phyloP scores from a whole-genome alignment of 2,888 invertebrate genomes.

The Daptonema setosum region DNA sequence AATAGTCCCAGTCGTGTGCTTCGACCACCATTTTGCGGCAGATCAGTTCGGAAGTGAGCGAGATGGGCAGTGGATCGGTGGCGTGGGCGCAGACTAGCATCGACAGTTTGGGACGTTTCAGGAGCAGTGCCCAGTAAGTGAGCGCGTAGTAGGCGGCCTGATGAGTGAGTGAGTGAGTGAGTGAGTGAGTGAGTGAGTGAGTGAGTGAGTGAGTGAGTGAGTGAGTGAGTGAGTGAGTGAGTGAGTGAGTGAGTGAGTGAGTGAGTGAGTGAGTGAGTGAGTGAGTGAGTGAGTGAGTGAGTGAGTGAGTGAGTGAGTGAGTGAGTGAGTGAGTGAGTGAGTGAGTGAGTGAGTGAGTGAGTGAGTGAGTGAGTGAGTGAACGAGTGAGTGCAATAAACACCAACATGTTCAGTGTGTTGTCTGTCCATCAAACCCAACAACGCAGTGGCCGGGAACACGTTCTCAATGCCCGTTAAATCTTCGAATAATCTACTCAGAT shows the following conservation, averaged over 20 bases:
- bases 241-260: slow-evolving; percentile 7
- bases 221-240: slow-evolving; percentile 7
- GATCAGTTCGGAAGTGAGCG: slow-evolving; percentile 6
- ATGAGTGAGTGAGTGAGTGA: no score
- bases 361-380: not conserved
- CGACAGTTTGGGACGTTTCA: slow-evolving; percentile 17
- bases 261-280: slow-evolving; percentile 7
- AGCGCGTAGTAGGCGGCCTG: slow-evolving; percentile 4
- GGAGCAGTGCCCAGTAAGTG: slow-evolving; percentile 16
- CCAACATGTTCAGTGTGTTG: not conserved
- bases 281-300: slow-evolving; percentile 7
- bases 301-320: slow-evolving; percentile 7
- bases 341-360: slow-evolving; percentile 7
- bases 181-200: slow-evolving; percentile 7
- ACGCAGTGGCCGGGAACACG: not conserved
- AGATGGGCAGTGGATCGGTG: slow-evolving; percentile 17
- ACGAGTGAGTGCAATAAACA: no score
- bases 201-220: slow-evolving; percentile 7
- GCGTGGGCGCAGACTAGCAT: slow-evolving; percentile 19
- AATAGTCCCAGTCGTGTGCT: slow-evolving; percentile 22
- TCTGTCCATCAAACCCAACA: not conserved
- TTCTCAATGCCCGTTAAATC: not conserved
- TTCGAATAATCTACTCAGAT: not conserved
- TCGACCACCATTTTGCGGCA: slow-evolving; percentile 3
- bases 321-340: slow-evolving; percentile 7